Base-by-base conservation (phyloP, 2,888 invertebrate species). In the Sarcophaga caerulescens region DNA sequence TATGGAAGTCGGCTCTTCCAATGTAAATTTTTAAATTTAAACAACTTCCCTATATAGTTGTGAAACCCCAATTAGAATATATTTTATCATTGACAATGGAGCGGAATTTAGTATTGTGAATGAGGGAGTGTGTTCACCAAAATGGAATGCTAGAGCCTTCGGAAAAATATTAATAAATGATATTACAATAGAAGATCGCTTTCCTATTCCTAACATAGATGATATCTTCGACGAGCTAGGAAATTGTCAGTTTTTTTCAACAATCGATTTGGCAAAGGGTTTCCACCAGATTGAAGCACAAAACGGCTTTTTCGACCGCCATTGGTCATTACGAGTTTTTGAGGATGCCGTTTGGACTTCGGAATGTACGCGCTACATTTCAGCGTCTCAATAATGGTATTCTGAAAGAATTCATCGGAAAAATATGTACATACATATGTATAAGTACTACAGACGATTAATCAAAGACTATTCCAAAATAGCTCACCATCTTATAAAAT, bases 251-350 rank as follows among this genome's bases (percentile, higher is more conserved):
- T n/a, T n/a, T n/a, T n/a, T n/a, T n/a, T n/a, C n/a, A n/a, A n/a
- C n/a, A 23, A 23, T 23, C 2, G 23, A 23, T 23, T 23, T 23
- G 23, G 23, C 25, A 35, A 60, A 52, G 23, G 23, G 23, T 23
- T 23, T 23, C 23, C 23, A 23, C 23, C 23, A 23, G 23, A 23
- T 23, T 23, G 23, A 23, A 23, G 3, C 23, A 23, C 23, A 81
- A 81, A 52, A 81, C 75, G 8, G 81, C 81, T 17, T 81, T 81
- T 63, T 75, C 69, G 21, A 75, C 81, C 1, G 62, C 81, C 21
- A 69, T 10, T 14, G 74, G 70, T 12, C 75, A 81, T 44, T 81
- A 63, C 47, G 75, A 81, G 19, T 81, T 81, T 52, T 47, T 73
- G 44, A 23, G 65, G 44, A 80, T 80, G 74, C 81, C 74, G 3